phyloP scores from a whole-genome alignment of 2,888 invertebrate species.

The Drosophila anomelani region DNA sequence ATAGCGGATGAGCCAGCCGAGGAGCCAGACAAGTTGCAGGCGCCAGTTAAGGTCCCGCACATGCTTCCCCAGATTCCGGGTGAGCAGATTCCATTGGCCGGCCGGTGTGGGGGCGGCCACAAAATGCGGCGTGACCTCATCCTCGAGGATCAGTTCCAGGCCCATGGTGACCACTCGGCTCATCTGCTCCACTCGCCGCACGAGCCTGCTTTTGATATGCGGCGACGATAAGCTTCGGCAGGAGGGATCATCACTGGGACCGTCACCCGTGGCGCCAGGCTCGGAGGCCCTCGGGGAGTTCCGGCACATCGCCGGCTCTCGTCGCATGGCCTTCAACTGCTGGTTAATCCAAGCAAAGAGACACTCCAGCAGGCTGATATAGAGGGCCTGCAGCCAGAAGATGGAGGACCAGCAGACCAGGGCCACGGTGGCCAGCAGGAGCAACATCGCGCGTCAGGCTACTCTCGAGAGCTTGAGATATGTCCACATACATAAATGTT shows the following conservation, averaged over 20 bases:
- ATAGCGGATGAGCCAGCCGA: constrained; percentile 50
- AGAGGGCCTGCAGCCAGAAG: constrained; percentile 22
- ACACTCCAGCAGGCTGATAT: constrained; percentile 38
- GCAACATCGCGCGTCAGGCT: constrained; percentile 7
- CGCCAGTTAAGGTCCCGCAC: constrained; percentile 36
- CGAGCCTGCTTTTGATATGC: constrained; percentile 34
- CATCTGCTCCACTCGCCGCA: constrained; percentile 44
- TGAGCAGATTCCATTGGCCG: constrained; percentile 60
- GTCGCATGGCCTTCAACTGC: constrained; percentile 21
- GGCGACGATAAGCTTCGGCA: neutral
- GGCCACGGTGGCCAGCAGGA: constrained; percentile 25
- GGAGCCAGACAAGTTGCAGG: constrained; percentile 47
- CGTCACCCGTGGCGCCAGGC: neutral
- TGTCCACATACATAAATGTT: too few species aligned
- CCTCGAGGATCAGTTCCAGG: constrained; percentile 54
- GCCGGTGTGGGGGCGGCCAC: constrained; percentile 40
- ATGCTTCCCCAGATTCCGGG: constrained; percentile 48
- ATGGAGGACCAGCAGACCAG: neutral
- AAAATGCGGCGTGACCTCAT: constrained; percentile 60
- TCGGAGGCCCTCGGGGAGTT: too few species aligned
- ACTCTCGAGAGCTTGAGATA: neutral
- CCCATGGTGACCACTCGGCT: constrained; percentile 49
- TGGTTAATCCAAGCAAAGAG: constrained; percentile 48
- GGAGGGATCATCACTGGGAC: neutral
- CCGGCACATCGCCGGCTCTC: too few species aligned